A percentile compares a stretch with the other conserved stretches of the same genome.
phyloP scores from a whole-genome alignment of 2,113 vertebrate genomes.

The Theristicus caerulescens region DNA sequence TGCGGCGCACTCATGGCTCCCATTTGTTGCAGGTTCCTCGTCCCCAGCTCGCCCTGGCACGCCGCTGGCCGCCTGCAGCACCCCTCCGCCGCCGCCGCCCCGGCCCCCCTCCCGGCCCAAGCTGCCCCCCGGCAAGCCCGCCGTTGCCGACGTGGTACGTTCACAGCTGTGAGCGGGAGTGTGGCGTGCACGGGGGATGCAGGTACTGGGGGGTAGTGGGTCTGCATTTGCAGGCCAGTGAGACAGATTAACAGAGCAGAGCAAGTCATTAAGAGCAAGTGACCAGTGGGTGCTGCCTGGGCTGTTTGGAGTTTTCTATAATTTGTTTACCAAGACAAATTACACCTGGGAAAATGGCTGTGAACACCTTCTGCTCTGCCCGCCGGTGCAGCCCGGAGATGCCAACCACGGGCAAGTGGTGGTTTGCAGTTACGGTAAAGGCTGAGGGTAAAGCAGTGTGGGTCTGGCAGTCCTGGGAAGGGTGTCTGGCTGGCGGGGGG shows the following conservation, averaged over 20 bases:
- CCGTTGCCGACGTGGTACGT: slow-evolving; percentile 87
- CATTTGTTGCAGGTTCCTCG: slow-evolving; percentile 80
- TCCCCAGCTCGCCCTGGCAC: slow-evolving; percentile 91
- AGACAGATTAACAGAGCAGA: accelerated
- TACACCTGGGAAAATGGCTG: accelerated
- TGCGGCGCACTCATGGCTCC: accelerated
- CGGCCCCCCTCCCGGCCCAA: slow-evolving; percentile 91
- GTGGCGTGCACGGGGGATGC: accelerated
- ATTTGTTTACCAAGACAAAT: accelerated
- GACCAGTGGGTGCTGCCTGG: accelerated
- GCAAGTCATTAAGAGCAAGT: too few species aligned
- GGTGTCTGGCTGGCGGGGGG: accelerated
- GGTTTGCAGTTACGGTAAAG: accelerated
- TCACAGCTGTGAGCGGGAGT: accelerated
- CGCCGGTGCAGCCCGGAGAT: accelerated
- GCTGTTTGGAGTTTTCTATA: accelerated
- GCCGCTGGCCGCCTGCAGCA: slow-evolving; percentile 79
- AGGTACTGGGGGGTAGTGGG: accelerated
- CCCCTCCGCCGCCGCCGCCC: slow-evolving; percentile 87
- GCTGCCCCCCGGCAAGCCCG: slow-evolving; percentile 89
- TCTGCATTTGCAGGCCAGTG: not conserved
- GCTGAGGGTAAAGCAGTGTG: accelerated
- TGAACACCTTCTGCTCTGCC: not conserved
- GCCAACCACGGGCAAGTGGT: accelerated
- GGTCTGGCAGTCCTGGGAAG: accelerated